Evolutionary conservation across 2,113 vertebrate genomes (phyloP).

Genomic region (Lampris incognitus): DNA sequence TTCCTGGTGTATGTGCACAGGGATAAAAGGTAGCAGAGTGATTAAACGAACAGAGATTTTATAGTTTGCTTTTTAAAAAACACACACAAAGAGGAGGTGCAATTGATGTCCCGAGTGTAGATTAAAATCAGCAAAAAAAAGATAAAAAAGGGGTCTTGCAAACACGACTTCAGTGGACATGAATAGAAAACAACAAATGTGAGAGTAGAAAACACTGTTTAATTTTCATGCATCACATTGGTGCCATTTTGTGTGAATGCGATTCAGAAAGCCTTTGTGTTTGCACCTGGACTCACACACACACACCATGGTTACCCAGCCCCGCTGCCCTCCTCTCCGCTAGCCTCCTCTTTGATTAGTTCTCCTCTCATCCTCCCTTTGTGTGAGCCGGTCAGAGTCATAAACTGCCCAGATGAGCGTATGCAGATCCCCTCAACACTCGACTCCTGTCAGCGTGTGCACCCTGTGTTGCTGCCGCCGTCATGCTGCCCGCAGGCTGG

Average conservation of each 20-base stretch:
- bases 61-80: no score
- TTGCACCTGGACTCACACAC: conserved; percentile 61
- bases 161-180: no score
- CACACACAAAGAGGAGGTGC: no score
- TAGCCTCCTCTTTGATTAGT: conserved; percentile 74
- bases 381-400: conserved; percentile 33
- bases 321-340: conserved; percentile 37
- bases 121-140: no score
- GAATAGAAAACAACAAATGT: no score
- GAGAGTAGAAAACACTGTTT: neutral
- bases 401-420: conserved; percentile 49
- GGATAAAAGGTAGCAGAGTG: no score
- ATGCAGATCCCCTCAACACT: conserved; percentile 64
- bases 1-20: no score
- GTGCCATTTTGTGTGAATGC: conserved; percentile 21
- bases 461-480: conserved; percentile 54
- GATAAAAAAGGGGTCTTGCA: no score
- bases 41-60: no score
- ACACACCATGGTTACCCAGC: conserved; percentile 23
- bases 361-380: conserved; percentile 70
- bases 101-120: no score
- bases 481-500: conserved; percentile 54
- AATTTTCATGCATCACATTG: conserved; percentile 3
- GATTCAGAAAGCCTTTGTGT: conserved; percentile 46
- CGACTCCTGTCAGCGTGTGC: conserved; percentile 59